Evolutionary conservation across 2,888 invertebrate species (phyloP), one percentile per base, ranked within the genome.

Genomic region (Boloria euphrosyne): DNA sequence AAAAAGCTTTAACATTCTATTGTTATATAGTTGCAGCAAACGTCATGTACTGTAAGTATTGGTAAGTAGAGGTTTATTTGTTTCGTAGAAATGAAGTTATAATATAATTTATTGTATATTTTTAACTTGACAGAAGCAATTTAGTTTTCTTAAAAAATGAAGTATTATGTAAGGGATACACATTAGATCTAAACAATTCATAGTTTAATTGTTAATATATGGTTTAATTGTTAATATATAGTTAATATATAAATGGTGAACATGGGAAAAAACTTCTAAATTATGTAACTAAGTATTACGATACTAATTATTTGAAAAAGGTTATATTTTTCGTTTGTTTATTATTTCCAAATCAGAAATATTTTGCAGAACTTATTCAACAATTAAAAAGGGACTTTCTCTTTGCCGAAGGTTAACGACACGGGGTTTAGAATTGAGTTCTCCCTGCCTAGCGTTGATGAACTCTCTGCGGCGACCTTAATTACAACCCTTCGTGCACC

Each of bases 401-500:
- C 52, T 49, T 46, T 18, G 64, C 50, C 38, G 64, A 31, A 70
- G 54, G 74, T 74, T 74, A 68, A 65, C 67, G 73, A 54, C 52
- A 69, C 65, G 62, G 51, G 73, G 73, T 73, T 74, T 70, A 73
- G 70, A 65, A 70, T 67, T 57, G 67, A 67, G 65, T 67, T 67
- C 67, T 50, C 64, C 58, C 65, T 54, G 59, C 58, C 61, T 47
- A 73, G 74, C 78, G 75, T 77, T 84, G 82, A 86, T 82, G 82
- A 84, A 80, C 78, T 76, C 77, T 75, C 73, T 79, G 78, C 73
- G 79, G 81, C 75, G 73, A 71, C 78, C 73, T 79, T 86, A 86
- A 89, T 87, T 85, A 85, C 83, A 77, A 73, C 73, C 78, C 78
- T 79, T 73, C 75, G 71, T 75, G 74, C 71, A 70, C 73, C 72